Evolutionary conservation across 2,888 invertebrate species (phyloP), one percentile per base, ranked within the genome.

Genomic region (Drosophila fungiperda): DNA sequence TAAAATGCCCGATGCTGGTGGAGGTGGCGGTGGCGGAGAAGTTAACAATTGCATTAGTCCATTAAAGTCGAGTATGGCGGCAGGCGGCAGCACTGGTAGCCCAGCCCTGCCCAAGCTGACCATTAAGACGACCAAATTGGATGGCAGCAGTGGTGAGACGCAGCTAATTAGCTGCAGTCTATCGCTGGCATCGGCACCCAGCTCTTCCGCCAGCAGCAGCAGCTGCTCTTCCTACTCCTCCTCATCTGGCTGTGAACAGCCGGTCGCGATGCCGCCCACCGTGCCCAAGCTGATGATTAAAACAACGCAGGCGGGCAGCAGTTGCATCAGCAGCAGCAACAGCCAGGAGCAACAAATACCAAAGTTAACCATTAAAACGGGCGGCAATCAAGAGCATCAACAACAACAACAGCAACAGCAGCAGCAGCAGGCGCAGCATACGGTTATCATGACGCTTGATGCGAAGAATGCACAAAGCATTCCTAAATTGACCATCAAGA

Each of bases 201-300:
- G 78, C 36, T 60, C 85, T 87, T 88, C 94, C 93, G 90, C 93
- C 94, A 90, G 94, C 38, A 84, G 79, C 35, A 76, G 72, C 26
- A 84, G 79, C 35, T 73, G 70, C 20, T 79, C 89, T 32, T 87
- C 84, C 8, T 76, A 82, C 1, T 76, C 80, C 0, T 48, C 61
- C 57, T 53, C 84, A 89, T 87, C 94, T 12, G 60, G 69, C 29
- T 57, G 80, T 60, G 81, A 60, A 88, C 92, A 94, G 87, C 94
- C 68, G 26, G 70, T 78, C 36, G 61, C 69, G 26, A 76, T 91
- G 87, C 87, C 73, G 87, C 82, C 73, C 7, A 94, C 94, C 90
- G 93, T 95, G 90, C 95, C 95, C 84, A 95, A 95, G 93, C 93
- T 95, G 67, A 95, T 95, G 62, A 95, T 95, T 48, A 95, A 95